Evolutionary conservation across 2,113 vertebrate species (phyloP), one percentile per base, ranked within the genome.

Genomic region (Mormyrus lacerda): DNA sequence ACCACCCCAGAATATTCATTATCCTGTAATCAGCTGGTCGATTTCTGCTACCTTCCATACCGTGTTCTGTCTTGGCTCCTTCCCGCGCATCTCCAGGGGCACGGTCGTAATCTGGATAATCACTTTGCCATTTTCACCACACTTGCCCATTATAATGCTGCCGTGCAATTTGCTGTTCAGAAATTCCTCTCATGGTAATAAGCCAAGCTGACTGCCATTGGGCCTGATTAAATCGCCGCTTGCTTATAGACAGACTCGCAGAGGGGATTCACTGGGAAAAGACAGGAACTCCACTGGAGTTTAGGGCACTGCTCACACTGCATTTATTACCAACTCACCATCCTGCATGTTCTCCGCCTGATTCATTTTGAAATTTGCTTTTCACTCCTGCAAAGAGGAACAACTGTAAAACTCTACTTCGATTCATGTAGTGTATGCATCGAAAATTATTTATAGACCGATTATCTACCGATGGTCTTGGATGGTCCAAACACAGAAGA

Each of bases 111-210:
- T 89, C 79, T 73, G 82, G 51, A 89, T 89, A 73, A 88, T 88
- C 69, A 88, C 88, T 88, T 79, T 85, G 82, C 83, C 55, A 69
- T 89, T 89, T 61, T 55, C 55, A 89, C 27, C 84, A 85, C 89
- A 69, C 44, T 85, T 10, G 39, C n/a, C n/a, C n/a, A 53, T 69
- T 89, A 65, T 86, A 89, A 69, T 58, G 85, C 82, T 73, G 53
- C 42, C 7, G 45, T n/a, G 53, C 82, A 85, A 48, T 89, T 89
- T 85, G 53, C 42, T 65, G 39, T 86, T 85, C 82, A 86, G 82
- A 44, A 35, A 42, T 51, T 82, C 79, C 89, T 85, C 89, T 85
- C 79, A 50, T 47, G 11, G 82, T 86, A 89, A 89, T 89, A 85
- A 84, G 88, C 47, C 21, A 31, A 44, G 88, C n/a, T 83, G 73